Base-by-base conservation (phyloP, 2,113 vertebrate genomes). In the Arothron firmamentum region DNA sequence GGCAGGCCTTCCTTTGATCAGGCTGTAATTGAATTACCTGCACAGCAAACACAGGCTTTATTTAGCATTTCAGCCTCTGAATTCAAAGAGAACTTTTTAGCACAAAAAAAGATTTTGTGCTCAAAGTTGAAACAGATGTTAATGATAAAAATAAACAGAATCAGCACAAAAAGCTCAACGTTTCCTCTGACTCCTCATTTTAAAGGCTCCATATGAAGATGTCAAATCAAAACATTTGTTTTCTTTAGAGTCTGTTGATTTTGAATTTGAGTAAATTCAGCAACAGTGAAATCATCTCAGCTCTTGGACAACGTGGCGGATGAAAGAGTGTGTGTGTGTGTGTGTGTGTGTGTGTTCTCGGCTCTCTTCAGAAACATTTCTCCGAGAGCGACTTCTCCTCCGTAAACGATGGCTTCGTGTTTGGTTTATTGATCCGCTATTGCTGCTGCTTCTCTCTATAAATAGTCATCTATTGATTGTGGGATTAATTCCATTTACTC, bases 21-120 rank as follows among this genome's bases (percentile, higher is more conserved):
- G 56, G 52, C 75, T 69, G 54, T 76, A 64, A 82, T 83, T 83
- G 80, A 77, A 85, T 83, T 82, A 83, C 72, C 72, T 77, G 78
- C 59, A 62, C 25, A 71, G 51, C 67, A 73, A 65, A 78, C 42
- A 52, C 46, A 55, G 75, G 34, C 43, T 75, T 77, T 69, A 77
- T 80, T 79, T 62, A n/a, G 70, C 42, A 8, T 43, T 43, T 43
- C n/a, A 43, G 59, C 63, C 62, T 52, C 70, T 3, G 5, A 23
- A 67, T 62, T 72, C 58, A 73, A 65, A 63, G 50, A 56, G n/a
- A 13, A 56, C 18, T n/a, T 67, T 34, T 12, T 59, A 52, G 9
- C 38, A 45, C 16, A 1, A 7, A 21, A 23, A 12, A 17, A 4
- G 5, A 49, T 42, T 2, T 63, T 12, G 3, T 15, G 41, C 34